Evolutionary conservation across 2,113 vertebrate species (phyloP), one percentile per base, ranked within the genome.

Genomic region (Mastomys natalensis): DNA sequence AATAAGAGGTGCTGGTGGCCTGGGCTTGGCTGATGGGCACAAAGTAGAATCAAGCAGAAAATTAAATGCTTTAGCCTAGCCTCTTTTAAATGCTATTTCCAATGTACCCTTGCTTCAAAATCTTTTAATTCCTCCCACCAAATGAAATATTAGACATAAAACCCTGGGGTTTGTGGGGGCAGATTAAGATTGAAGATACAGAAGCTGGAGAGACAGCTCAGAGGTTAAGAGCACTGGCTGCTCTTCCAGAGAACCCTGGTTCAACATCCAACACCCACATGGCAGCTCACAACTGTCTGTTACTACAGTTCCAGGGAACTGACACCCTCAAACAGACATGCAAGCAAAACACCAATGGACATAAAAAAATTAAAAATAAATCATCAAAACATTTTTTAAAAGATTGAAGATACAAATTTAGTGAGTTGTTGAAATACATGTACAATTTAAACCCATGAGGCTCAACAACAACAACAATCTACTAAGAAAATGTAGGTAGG

Each of bases 11-110:
- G 55, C 48, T 43, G 48, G 43, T 93, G 21, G 40, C 60, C 40
- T 94, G 34, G n/a, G 31, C 48, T 76, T 89, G 13, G 31, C 40
- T 92, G 64, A 37, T 37, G 5, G 58, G 40, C 81, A 86, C 64
- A 95, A 91, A 87, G 68, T 62, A 19, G 72, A 91, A 87, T 95
- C 70, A 95, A 90, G 66, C 24, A 85, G 26, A 22, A 95, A 53
- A 90, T 89, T 64, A 66, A 37, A 68, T 66, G 58, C 16, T n/a
- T 29, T 15, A 73, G 22, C 85, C 24, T 89, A 37, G 24, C 60
- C 70, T 74, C n/a, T 64, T 48, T 31, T 86, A 74, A 34, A 58
- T 87, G 24, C 3, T 48, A 87, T 90, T 64, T 93, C n/a, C 91
- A 93, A 81, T 81, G 80, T 34, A 81, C 37, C 53, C 73, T 77